Conservation (phyloP, 1,140 invertebrate species). For the Plutomurus gul region DNA sequence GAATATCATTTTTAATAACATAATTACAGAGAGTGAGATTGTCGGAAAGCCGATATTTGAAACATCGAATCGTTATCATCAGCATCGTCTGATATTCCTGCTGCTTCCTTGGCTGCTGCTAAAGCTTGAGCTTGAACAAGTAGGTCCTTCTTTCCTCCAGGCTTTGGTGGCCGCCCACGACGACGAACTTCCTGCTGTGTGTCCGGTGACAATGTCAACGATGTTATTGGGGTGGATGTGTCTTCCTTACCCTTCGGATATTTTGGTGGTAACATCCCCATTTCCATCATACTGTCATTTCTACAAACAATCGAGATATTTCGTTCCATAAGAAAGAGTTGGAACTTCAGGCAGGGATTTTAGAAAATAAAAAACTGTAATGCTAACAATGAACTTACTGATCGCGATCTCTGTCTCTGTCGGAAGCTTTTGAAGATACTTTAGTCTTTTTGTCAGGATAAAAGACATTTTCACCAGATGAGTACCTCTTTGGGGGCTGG, state of each 20-base stretch:
- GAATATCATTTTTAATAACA: neutral
- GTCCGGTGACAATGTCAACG: neutral
- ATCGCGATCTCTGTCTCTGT: neutral
- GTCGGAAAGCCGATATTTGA: slow-evolving; percentile 47
- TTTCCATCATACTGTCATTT: slow-evolving; percentile 40
- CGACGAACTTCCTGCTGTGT: neutral
- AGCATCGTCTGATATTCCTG: neutral
- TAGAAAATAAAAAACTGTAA: too few relatives aligned
- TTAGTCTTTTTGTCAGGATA: slow-evolving; percentile 36
- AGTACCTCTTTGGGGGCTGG: slow-evolving; percentile 47
- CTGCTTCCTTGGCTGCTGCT: neutral
- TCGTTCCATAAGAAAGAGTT: neutral
- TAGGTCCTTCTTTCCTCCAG: neutral
- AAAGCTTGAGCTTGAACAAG: neutral
- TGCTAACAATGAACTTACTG: too few relatives aligned
- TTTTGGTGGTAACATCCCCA: slow-evolving; percentile 50
- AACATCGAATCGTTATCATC: slow-evolving; percentile 39
- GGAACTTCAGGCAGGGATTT: neutral
- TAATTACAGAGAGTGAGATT: slow-evolving; percentile 17
- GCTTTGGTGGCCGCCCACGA: slow-evolving; percentile 32
- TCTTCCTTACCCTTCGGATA: slow-evolving; percentile 45
- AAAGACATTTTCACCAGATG: slow-evolving; percentile 29
- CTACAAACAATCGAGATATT: neutral
- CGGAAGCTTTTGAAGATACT: neutral
- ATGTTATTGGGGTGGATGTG: neutral